Evolutionary conservation across 2,113 vertebrate species (phyloP).

Genomic region (Elgaria multicarinata): DNA sequence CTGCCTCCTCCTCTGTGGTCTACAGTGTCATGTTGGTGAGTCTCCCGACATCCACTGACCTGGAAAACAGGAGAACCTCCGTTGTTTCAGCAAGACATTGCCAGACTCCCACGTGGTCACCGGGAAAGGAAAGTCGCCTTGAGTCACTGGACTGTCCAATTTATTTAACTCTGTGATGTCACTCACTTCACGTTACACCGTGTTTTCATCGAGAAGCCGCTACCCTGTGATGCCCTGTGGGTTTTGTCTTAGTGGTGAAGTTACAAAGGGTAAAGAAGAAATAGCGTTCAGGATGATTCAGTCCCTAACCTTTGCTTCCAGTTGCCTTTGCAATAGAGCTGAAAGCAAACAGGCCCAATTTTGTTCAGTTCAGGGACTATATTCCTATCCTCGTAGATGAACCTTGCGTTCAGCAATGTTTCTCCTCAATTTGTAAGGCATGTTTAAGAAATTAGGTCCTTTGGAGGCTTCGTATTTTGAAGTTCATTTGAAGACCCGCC

Average conservation of each 20-base stretch:
- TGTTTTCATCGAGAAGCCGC: conserved; percentile 46
- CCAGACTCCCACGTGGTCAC: conserved; percentile 19
- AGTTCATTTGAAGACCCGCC: no score
- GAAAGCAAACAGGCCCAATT: background rate
- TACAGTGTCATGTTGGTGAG: conserved; percentile 29
- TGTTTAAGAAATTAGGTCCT: background rate
- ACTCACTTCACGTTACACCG: conserved; percentile 8
- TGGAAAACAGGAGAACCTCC: conserved; percentile 42
- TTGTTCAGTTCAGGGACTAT: background rate
- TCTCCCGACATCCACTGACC: conserved; percentile 40
- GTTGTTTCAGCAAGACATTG: conserved; percentile 24
- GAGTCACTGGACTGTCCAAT: conserved; percentile 42
- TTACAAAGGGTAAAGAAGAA: conserved; percentile 54
- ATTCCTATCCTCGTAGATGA: background rate
- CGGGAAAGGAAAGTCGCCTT: conserved; percentile 53
- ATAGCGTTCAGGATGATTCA: conserved; percentile 35
- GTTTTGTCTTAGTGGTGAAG: conserved; percentile 56
- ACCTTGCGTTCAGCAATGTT: no score
- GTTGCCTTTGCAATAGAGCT: conserved; percentile 1
- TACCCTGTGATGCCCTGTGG: conserved; percentile 47
- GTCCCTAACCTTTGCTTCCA: conserved; percentile 30
- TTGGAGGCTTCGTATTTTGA: conserved; percentile 20
- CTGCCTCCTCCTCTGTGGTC: conserved; percentile 45
- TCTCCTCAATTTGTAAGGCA: conserved; percentile 5
- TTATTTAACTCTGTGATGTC: conserved; percentile 45